phyloP scores from a whole-genome alignment of 92 coral and sea anemone species.

The Zoanthus sansibaricus region DNA sequence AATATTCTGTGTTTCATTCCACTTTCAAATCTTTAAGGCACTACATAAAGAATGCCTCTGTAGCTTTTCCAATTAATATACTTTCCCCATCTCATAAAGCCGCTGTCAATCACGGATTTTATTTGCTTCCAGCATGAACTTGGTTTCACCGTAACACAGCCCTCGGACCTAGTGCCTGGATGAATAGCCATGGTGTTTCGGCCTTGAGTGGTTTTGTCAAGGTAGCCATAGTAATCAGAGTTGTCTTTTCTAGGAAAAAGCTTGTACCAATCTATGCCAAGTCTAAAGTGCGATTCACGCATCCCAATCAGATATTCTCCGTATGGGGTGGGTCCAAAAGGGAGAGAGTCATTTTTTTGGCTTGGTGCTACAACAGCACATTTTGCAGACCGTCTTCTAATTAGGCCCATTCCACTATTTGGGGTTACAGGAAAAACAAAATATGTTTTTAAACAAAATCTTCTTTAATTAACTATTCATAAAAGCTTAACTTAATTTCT shows the following conservation, averaged over 20 bases:
- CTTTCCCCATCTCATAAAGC: conserved; percentile 46
- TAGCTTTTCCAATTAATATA: no score
- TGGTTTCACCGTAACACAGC: conserved; percentile 56
- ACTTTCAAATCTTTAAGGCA: no score
- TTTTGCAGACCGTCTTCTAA: neutral
- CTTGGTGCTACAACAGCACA: neutral
- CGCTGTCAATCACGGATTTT: conserved; percentile 41
- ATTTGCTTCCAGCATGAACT: conserved; percentile 53
- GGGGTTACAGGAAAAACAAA: neutral
- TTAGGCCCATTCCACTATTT: neutral
- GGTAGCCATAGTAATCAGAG: conserved; percentile 66
- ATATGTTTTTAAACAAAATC: no score
- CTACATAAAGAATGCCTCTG: conserved; percentile 47
- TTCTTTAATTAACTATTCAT: no score
- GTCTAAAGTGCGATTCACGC: no score
- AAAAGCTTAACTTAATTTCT: no score
- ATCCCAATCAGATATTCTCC: conserved; percentile 56
- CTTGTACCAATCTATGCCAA: no score
- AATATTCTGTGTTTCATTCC: no score
- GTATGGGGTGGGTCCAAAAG: conserved; percentile 35
- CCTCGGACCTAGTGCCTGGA: conserved; percentile 47
- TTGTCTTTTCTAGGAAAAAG: no score
- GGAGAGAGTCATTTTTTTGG: neutral
- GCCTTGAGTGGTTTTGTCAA: conserved; percentile 18
- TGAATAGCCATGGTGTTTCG: conserved; percentile 56